Evolutionary conservation across 2,888 invertebrate genomes (phyloP).

Genomic region (Homarus gammarus): DNA sequence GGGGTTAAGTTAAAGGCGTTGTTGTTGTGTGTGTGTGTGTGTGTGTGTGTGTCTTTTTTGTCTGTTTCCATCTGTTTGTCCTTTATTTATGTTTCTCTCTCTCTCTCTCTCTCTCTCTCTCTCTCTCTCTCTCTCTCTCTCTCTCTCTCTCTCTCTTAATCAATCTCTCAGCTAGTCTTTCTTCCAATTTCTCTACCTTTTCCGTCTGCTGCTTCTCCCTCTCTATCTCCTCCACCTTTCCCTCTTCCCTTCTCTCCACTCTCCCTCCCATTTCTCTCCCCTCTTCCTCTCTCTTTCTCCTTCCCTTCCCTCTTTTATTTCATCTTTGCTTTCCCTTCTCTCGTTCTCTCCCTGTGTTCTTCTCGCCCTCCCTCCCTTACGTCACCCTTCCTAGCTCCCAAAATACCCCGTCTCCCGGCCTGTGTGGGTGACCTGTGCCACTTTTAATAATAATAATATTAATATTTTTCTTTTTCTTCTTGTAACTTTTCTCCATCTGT

Average conservation of each 20-base stretch:
- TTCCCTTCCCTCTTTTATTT: not conserved
- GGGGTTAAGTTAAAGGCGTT: too few species aligned
- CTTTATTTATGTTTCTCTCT: too few species aligned
- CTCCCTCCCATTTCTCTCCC: too few species aligned
- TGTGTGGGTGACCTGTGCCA: not conserved
- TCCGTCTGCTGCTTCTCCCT: not conserved
- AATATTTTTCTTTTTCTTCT: not conserved
- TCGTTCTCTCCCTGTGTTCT: not conserved
- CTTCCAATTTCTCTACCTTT: not conserved
- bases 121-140: conserved; percentile 4
- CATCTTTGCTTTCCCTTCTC: not conserved
- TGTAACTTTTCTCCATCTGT: too few species aligned
- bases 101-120: conserved; percentile 13
- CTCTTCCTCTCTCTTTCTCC: conserved; percentile 37
- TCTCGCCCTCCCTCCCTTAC: not conserved
- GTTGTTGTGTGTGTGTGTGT: too few species aligned
- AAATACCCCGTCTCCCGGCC: not conserved
- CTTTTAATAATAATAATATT: too few species aligned
- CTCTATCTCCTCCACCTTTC: not conserved
- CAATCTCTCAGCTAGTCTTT: conserved; percentile 21
- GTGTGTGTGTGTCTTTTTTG: too few species aligned
- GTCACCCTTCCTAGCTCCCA: not conserved
- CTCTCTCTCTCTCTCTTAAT: not conserved
- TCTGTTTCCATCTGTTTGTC: too few species aligned
- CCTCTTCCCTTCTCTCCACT: not conserved